Evolutionary conservation across 2,113 vertebrate species (phyloP).

Genomic region (Cyprinodon brontotheroides): DNA sequence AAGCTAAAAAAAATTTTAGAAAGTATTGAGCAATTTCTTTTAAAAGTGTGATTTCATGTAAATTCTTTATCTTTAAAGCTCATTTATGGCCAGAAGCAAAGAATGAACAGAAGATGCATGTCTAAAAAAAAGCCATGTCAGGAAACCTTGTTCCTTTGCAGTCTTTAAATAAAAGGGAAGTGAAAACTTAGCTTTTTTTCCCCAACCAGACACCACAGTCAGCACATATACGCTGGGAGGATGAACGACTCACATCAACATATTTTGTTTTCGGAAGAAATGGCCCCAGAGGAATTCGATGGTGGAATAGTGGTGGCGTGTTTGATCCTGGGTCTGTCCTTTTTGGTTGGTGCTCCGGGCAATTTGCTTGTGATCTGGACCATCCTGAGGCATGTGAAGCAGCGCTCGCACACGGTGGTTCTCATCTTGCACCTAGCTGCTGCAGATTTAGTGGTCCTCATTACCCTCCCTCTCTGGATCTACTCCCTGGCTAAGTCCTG

Average conservation of each 20-base stretch:
- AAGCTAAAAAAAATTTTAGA: not conserved
- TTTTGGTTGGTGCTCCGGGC: constrained; percentile 76
- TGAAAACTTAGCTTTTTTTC: constrained; percentile 57
- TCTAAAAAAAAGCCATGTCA: constrained; percentile 46
- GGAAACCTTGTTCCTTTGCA: constrained; percentile 60
- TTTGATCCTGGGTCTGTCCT: constrained; percentile 76
- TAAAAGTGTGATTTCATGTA: not conserved
- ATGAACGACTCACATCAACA: constrained; percentile 56
- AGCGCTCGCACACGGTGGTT: constrained; percentile 77
- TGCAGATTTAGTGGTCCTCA: constrained; percentile 79
- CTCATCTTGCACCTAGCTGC: constrained; percentile 78
- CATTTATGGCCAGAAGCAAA: not conserved
- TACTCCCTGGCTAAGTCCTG: constrained; percentile 77
- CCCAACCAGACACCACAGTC: constrained; percentile 47
- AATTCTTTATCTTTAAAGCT: not conserved
- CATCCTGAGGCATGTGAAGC: constrained; percentile 75
- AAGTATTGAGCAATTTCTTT: not conserved
- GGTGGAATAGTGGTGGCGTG: constrained; percentile 61
- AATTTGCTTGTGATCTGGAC: constrained; percentile 83
- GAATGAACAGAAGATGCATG: constrained; percentile 15
- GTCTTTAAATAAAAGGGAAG: constrained; percentile 68
- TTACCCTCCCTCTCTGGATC: constrained; percentile 84
- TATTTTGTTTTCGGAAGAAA: constrained; percentile 25
- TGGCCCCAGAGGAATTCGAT: constrained; percentile 57
- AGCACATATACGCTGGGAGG: constrained; percentile 53